Base-by-base conservation (phyloP, 1,140 invertebrate species). In the Oncopeltus fasciatus region DNA sequence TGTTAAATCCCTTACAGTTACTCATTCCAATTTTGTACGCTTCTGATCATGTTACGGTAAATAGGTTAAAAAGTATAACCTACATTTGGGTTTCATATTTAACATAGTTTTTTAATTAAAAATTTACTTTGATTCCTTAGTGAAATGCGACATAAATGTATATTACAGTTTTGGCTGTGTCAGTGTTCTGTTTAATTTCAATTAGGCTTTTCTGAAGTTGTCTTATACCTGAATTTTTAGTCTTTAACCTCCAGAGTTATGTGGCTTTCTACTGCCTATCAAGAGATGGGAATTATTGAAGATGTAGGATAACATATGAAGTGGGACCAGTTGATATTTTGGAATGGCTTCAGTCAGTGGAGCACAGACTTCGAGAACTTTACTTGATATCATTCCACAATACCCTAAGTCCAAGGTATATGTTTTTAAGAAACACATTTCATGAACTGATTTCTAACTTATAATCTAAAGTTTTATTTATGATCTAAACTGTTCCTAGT, bases 271-370 rank as follows among this genome's bases (percentile, higher is more conserved):
- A 53, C 14, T 26, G 21, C 14, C 20, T 53, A 24, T 26, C 5
- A 53, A 26, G 14, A 24, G 24, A 53, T 24, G 14, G 49, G 14
- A 53, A 53, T 53, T 53, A 11, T 59, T 38, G 38, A 59, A 59
- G 57, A 59, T 59, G 57, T 59, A 21, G 57, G 57, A 59, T 59
- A 59, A 59, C 57, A 44, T 43, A 59, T 59, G 31, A 59, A 38
- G 38, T 43, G 38, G 31, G 21, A 12, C 9, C 27, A 43, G 33
- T 59, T 43, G 16, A 33, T 43, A 59, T 24, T 43, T 59, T 44
- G 46, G 59, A 49, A 62, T 62, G 61, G 61, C 61, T 38, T 62
- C 61, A n/a, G 38, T 62, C 5, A 57, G 61, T 44, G 61, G 61
- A 58, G 61, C 61, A 44, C 61, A 62, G 16, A 44, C 31, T 57